Base-by-base conservation (phyloP, 2,888 invertebrate species). In the Petrolisthes cinctipes region DNA sequence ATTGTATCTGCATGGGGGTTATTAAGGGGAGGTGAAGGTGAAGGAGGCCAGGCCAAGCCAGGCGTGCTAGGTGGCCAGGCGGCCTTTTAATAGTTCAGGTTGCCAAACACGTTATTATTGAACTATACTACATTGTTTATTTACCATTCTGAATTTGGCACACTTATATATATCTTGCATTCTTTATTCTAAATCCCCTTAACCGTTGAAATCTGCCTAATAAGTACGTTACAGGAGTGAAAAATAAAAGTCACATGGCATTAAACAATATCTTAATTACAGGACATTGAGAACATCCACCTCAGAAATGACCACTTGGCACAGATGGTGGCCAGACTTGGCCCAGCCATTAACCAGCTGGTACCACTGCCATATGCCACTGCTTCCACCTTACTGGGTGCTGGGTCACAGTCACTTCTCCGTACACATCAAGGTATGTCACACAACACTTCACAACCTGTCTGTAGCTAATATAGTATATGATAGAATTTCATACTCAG, bases 281-380 rank as follows among this genome's bases (percentile, higher is more conserved):
- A 88, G 88, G 85, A 88, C 57, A 56, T 56, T 20, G 85, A 88
- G 61, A 54, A 86, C 86, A 73, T 76, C 51, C 90, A 89, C 79
- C 53, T 85, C 51, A 71, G 11, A 4, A 86, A 71, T 91, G 93
- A 95, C 92, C 96, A 97, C 92, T 94, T 98, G 91, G 93, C 96
- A 91, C 95, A 96, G 92, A 96, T 98, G 93, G 97, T 97, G 93
- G 93, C 94, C 91, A 94, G 96, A 86, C 94, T 96, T 82, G 95
- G 95, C 56, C 95, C 95, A 37, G 93, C 96, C 86, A 93, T 96
- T 91, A 95, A 96, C 91, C 94, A 96, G 87, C 94, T 96, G 83
- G 95, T 95, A 56, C 95, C 95, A 51, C 93, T 96, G 86, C 93
- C 94, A 92, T 94, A 95, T 76, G 93, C 92, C 85, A 94, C 95